Evolutionary conservation across 2,113 vertebrate genomes (phyloP).

Genomic region (Dipodomys stephensi): DNA sequence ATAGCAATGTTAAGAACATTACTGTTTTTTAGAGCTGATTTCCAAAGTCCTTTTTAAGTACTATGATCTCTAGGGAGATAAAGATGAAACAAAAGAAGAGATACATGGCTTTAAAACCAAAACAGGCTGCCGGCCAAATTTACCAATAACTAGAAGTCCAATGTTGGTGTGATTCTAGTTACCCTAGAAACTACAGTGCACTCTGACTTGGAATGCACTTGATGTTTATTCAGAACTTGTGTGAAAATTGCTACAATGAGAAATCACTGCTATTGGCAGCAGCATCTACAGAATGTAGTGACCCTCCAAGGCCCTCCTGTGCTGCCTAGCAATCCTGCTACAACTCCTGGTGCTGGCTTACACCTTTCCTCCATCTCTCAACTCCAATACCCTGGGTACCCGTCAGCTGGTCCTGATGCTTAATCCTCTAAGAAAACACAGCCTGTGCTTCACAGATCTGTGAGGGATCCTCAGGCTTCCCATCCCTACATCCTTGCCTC

Average conservation of each 20-base stretch:
- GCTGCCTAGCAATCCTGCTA: neutral
- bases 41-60: neutral
- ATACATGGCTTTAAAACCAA: neutral
- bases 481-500: neutral
- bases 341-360: neutral
- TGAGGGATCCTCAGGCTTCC: neutral
- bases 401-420: neutral
- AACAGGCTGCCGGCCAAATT: neutral
- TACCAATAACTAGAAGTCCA: neutral
- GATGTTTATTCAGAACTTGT: neutral
- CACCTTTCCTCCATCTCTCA: neutral
- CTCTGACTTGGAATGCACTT: neutral
- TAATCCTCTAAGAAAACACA: neutral
- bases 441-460: neutral
- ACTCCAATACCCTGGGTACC: neutral
- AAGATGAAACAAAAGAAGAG: neutral
- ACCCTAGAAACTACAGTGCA: neutral
- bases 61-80: neutral
- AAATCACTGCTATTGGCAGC: neutral
- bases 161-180: neutral
- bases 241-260: neutral
- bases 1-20: neutral
- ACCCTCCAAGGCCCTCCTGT: neutral
- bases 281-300: neutral
- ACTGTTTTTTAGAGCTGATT: neutral